Percentiles rank a stretch among this genome's conserved stretches.
These are phyloP conservation scores for Microctenopoma lineatum DNA, from an alignment of 2,797 vertebrate genomes.

Conservation along the genomic window DNA sequence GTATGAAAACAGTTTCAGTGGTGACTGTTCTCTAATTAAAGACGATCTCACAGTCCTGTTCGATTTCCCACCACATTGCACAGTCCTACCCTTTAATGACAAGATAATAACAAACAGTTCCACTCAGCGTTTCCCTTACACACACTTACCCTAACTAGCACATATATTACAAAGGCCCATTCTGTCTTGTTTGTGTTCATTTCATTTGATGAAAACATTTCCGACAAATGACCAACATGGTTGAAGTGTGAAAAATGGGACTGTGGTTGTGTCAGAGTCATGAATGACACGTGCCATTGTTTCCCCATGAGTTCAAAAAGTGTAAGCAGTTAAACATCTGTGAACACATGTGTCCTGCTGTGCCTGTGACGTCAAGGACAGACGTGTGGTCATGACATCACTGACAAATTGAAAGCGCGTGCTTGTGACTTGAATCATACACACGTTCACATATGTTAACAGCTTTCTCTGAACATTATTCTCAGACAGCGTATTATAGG, in stretches of 20 bases:
- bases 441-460: constrained; percentile 51
- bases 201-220: constrained; percentile 12
- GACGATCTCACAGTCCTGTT: constrained; percentile 45
- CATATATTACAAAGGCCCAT: neutral
- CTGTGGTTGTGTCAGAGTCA: constrained; percentile 26
- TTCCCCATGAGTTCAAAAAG: constrained; percentile 26
- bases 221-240: constrained; percentile 29
- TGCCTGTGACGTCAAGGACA: constrained; percentile 64
- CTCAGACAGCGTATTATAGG: constrained; percentile 66
- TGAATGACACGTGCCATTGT: constrained; percentile 31
- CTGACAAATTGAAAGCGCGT: constrained; percentile 21
- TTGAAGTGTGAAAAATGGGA: constrained; percentile 30
- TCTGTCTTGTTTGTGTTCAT: constrained; percentile 6
- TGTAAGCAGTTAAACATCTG: constrained; percentile 58
- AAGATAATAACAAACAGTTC: constrained; percentile 63
- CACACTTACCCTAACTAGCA: constrained; percentile 2
- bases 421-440: constrained; percentile 4
- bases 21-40: constrained; percentile 62
- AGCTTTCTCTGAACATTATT: constrained; percentile 61
- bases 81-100: constrained; percentile 43
- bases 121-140: constrained; percentile 30
- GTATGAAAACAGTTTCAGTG: constrained; percentile 35
- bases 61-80: constrained; percentile 50
- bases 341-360: constrained; percentile 57
- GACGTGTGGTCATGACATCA: constrained; percentile 65